A percentile compares a stretch with the other conserved stretches of the same genome.
Evolutionary conservation across 2,113 vertebrate genomes (phyloP).

Genomic region (Monarcha castaneiventris): DNA sequence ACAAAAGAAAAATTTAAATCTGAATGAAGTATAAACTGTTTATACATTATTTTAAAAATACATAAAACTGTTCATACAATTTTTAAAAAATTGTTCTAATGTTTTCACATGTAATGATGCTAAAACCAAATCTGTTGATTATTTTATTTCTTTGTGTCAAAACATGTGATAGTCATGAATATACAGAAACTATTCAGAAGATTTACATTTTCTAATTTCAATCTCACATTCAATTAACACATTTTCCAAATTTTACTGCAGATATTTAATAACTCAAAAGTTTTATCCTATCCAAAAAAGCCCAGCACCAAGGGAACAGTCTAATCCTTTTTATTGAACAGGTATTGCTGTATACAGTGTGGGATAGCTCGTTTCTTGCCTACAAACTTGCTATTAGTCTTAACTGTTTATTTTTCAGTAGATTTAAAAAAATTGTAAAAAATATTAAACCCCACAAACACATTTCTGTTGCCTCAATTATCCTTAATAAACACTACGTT

Average conservation of each 20-base stretch:
- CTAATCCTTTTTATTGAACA: background rate
- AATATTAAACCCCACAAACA: background rate
- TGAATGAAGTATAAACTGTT: background rate
- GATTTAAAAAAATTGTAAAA: background rate
- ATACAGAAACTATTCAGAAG: background rate
- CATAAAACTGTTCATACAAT: background rate
- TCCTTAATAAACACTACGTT: background rate
- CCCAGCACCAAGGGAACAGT: background rate
- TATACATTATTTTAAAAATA: background rate
- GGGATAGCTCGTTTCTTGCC: background rate
- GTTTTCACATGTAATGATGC: background rate
- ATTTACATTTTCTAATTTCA: background rate
- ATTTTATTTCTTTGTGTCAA: background rate
- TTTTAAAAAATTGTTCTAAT: background rate
- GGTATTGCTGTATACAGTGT: background rate
- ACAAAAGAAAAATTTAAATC: background rate
- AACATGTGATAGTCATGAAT: background rate
- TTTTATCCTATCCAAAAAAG: background rate
- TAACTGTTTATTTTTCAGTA: background rate
- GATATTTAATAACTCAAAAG: background rate
- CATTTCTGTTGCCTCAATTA: background rate
- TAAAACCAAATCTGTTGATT: background rate
- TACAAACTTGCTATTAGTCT: background rate
- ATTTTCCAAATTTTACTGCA: background rate
- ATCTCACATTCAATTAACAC: background rate